A percentile compares a stretch with the other conserved stretches of the same genome.
phyloP scores from a whole-genome alignment of 2,113 vertebrate species.

The Phyllopteryx taeniolatus region DNA sequence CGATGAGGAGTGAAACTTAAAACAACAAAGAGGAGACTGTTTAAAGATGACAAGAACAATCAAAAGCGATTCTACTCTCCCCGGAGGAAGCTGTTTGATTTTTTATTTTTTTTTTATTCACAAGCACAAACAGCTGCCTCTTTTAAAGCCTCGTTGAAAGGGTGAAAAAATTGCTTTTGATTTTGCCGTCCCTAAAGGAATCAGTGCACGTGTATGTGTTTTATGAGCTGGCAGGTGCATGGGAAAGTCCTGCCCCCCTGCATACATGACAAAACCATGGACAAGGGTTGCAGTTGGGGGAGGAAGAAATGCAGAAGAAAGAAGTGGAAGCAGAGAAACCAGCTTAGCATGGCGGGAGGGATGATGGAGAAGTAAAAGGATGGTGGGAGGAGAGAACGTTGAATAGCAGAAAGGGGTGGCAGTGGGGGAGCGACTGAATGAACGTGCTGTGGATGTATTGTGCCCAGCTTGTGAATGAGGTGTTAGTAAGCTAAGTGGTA shows the following conservation, averaged over 20 bases:
- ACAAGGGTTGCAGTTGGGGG: constrained; percentile 46
- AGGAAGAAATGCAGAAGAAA: constrained; percentile 43
- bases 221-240: constrained; percentile 57
- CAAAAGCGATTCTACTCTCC: constrained; percentile 37
- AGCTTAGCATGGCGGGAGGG: constrained; percentile 62
- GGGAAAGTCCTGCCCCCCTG: constrained; percentile 60
- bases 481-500: constrained; percentile 70
- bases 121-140: constrained; percentile 31
- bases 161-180: constrained; percentile 17
- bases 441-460: constrained; percentile 64
- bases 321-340: constrained; percentile 50
- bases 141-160: constrained; percentile 21
- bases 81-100: constrained; percentile 6
- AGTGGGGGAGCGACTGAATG: constrained; percentile 51
- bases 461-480: constrained; percentile 59
- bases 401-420: constrained; percentile 56
- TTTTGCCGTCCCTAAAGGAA: constrained; percentile 1
- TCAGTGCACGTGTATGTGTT: background rate
- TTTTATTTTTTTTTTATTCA: background rate
- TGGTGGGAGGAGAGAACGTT: constrained; percentile 46
- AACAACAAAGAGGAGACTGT: constrained; percentile 41
- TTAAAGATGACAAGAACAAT: constrained; percentile 56
- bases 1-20: constrained; percentile 50
- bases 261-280: constrained; percentile 62
- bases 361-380: constrained; percentile 38